Percentiles rank a stretch among this genome's conserved stretches.
These are phyloP conservation scores for Andrena trimmerana DNA, from an alignment of 2,888 invertebrate genomes.

Conservation along the genomic window DNA sequence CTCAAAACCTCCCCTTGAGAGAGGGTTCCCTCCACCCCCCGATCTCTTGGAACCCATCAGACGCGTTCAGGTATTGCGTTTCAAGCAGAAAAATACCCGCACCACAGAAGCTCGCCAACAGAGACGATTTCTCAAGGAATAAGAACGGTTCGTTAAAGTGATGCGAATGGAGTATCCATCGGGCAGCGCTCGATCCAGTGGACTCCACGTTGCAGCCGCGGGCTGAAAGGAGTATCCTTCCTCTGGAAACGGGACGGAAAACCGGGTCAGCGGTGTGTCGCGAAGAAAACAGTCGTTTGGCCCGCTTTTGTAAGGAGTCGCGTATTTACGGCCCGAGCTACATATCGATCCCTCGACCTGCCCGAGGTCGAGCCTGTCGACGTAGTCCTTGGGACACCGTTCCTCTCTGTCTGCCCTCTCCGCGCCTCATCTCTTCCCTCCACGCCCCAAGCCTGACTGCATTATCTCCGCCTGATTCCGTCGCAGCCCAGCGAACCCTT, in stretches of 20 bases:
- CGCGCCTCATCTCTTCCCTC: constrained; percentile 16
- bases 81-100: too few relatives aligned
- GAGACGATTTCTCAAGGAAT: not conserved
- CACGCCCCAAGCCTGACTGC: too few relatives aligned
- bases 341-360: constrained; percentile 66
- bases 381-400: constrained; percentile 56
- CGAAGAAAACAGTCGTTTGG: constrained; percentile 58
- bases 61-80: too few relatives aligned
- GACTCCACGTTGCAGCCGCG: not conserved
- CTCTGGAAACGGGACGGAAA: not conserved
- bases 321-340: constrained; percentile 55
- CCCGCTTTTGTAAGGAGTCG: constrained; percentile 55
- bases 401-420: constrained; percentile 10
- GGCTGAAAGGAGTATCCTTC: not conserved
- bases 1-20: too few relatives aligned
- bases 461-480: constrained; percentile 10
- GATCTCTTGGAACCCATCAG: too few relatives aligned
- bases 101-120: too few relatives aligned
- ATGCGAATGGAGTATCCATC: not conserved
- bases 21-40: too few relatives aligned
- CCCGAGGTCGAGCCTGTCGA: constrained; percentile 37
- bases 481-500: constrained; percentile 40
- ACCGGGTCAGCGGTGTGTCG: constrained; percentile 41
- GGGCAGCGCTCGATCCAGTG: not conserved
- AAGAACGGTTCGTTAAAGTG: constrained; percentile 5